phyloP scores from a whole-genome alignment of 2,113 vertebrate species.

The Dicaeum eximium region DNA sequence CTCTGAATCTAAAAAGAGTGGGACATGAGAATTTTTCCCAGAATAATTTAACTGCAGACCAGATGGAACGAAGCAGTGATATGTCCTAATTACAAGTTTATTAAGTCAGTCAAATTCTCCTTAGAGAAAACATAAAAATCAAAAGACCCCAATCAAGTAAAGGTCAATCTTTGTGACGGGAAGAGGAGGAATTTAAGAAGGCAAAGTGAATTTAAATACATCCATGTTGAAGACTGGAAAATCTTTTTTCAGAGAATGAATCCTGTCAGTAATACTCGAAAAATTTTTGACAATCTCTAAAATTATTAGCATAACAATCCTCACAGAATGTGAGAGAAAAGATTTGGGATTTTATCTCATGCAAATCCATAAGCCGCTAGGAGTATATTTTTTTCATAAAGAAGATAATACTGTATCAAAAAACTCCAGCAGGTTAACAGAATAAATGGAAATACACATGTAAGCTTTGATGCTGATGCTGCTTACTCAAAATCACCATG shows the following conservation, averaged over 20 bases:
- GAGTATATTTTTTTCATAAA: not conserved
- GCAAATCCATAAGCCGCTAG: not conserved
- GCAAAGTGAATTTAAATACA: not conserved
- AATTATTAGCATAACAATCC: not conserved
- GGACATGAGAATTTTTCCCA: not conserved
- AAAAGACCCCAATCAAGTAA: not conserved
- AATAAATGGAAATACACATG: not conserved
- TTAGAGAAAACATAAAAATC: not conserved
- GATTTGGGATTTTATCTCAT: not conserved
- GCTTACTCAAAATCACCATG: not conserved
- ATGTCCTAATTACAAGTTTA: not conserved
- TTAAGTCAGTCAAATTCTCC: not conserved
- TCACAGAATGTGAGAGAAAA: not conserved
- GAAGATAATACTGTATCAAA: not conserved
- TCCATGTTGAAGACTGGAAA: not conserved
- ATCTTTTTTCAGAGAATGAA: not conserved
- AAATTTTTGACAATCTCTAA: not conserved
- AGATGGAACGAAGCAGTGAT: not conserved
- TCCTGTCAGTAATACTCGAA: not conserved
- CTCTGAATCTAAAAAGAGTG: not conserved
- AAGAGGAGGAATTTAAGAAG: not conserved
- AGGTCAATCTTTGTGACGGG: rapidly evolving
- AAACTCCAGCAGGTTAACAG: not conserved
- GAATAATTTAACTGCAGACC: not conserved
- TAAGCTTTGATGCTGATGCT: not conserved